phyloP scores from a whole-genome alignment of 1,140 invertebrate genomes.

The Drosophila aff. region DNA sequence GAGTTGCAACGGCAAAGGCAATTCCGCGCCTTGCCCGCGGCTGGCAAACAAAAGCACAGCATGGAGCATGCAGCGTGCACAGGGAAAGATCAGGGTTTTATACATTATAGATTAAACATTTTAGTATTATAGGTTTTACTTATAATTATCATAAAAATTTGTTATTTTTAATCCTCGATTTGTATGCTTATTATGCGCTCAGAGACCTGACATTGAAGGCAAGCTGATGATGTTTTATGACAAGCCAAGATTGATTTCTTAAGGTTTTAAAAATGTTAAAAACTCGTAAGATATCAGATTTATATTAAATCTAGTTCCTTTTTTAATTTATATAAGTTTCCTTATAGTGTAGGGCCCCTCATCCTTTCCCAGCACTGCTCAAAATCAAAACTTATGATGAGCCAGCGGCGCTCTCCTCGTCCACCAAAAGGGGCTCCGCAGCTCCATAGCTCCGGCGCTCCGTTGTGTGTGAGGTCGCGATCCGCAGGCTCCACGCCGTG shows the following conservation, averaged over 20 bases:
- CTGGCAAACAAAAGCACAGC: slow-evolving; percentile 78
- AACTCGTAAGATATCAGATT: too few relatives aligned
- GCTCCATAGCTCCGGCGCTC: neutral
- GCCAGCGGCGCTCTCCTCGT: slow-evolving; percentile 41
- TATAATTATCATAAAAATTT: too few relatives aligned
- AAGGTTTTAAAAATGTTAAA: neutral
- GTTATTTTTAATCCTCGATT: neutral
- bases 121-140: too few relatives aligned
- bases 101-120: neutral
- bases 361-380: slow-evolving; percentile 15
- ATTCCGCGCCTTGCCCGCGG: slow-evolving; percentile 52
- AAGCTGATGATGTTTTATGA: neutral
- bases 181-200: accelerated
- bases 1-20: slow-evolving; percentile 36
- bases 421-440: slow-evolving; percentile 28
- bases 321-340: neutral
- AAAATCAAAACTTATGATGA: slow-evolving; percentile 74
- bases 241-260: too few relatives aligned
- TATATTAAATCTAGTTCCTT: neutral
- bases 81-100: neutral
- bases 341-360: neutral
- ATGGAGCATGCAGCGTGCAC: slow-evolving; percentile 31
- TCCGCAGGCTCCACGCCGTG: slow-evolving; percentile 13
- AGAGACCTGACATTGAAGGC: neutral
- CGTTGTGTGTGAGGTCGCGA: slow-evolving; percentile 12